phyloP scores from a whole-genome alignment of 1,140 invertebrate species.

The Drosophila simulans region DNA sequence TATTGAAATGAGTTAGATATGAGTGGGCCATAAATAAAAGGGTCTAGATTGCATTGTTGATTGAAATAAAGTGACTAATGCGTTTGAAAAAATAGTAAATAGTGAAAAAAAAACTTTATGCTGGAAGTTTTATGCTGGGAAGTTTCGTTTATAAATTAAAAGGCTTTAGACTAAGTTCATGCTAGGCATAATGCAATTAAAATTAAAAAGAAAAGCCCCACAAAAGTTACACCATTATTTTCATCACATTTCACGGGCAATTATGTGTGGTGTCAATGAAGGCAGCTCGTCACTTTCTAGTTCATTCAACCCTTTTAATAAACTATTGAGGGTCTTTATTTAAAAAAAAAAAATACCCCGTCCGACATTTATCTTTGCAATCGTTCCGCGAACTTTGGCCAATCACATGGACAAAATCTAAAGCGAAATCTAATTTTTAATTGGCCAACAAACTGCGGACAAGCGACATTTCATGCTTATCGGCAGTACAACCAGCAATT shows the following conservation, averaged over 20 bases:
- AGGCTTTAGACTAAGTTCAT: too few species aligned
- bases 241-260: background rate
- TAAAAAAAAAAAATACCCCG: background rate
- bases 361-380: conserved; percentile 1
- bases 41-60: background rate
- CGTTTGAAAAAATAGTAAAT: background rate
- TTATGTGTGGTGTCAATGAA: background rate
- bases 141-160: too few species aligned
- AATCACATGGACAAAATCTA: conserved; percentile 28
- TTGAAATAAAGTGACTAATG: background rate
- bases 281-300: background rate
- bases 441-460: conserved; percentile 47
- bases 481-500: conserved; percentile 34
- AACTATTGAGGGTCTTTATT: background rate
- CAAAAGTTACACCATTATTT: background rate
- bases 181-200: too few species aligned
- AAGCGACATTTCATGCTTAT: conserved; percentile 49
- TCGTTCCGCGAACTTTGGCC: conserved; percentile 2
- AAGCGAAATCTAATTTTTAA: conserved; percentile 53
- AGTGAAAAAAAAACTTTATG: too few species aligned
- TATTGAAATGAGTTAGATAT: conserved; percentile 26
- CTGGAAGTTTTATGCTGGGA: too few species aligned
- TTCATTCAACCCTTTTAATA: background rate
- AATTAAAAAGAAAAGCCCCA: too few species aligned
- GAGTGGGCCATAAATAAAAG: background rate